Base-by-base conservation (phyloP, 30 jellyfish, hydroid and myxozoan species). In the Mastigias papua region DNA sequence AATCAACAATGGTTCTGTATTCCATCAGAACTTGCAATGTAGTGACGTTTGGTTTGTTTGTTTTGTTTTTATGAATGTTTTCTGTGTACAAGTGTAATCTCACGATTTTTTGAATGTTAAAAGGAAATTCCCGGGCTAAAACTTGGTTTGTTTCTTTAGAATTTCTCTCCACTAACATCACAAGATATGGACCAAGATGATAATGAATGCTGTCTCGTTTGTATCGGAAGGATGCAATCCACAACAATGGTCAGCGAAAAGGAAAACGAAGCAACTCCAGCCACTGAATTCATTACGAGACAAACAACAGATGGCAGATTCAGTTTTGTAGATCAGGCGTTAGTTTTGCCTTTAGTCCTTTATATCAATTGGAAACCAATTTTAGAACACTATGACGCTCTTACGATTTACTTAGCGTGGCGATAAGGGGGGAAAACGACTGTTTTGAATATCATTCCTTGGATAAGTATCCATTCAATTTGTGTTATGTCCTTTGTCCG, bases 261-360 rank as follows among this genome's bases (percentile, higher is more conserved):
- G 34, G 99, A 95, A 46, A 74, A 70, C 50, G 99, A 95, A 13
- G 34, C 88, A 17, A 72, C 98, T n/a, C 97, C 97, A 13, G 98
- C 99, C 31, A 89, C 98, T n/a, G 99, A 95, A 81, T 95, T 95
- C 83, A 90, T 95, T 10, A 95, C 99, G 65, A 86, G 99, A 84
- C 99, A 95, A 65, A 95, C 96, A 6, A 73, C 95, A 22, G 98
- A 95, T 90, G 97, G 99, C 76, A 76, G 99, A 73, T 95, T 95
- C 66, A 95, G 99, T 75, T 95, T 95, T 77, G 98, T 90, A 5
- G 99, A 95, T 66, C 97, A 95, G 69, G 86, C 98, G 99, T 95
- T 80, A 49, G 93, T 71, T 25, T 34, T 21, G 26, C 67, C 27
- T 54, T 2, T 54, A 15, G 7, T 42, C 13, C 17, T 51, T 22